phyloP scores from a whole-genome alignment of 2,888 invertebrate genomes.

The Hirtodrosophila duncani region DNA sequence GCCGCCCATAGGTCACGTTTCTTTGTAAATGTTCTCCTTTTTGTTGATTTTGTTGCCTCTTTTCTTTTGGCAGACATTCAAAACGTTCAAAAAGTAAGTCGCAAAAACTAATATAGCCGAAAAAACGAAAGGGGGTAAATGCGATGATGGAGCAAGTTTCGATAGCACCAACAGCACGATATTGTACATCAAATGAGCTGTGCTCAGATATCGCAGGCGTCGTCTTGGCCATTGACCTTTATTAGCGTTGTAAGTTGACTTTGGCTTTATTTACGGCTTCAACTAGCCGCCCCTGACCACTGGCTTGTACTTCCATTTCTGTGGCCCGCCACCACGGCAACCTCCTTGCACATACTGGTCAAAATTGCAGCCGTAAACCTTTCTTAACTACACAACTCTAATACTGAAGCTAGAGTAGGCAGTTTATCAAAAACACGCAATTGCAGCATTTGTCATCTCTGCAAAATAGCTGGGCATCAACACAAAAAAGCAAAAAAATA shows the following conservation, averaged over 20 bases:
- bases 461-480: neutral
- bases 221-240: constrained; percentile 68
- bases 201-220: constrained; percentile 68
- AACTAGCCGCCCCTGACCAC: neutral
- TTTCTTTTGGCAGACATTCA: constrained; percentile 55
- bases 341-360: too few relatives aligned
- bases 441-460: constrained; percentile 29
- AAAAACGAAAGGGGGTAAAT: constrained; percentile 3
- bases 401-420: constrained; percentile 21
- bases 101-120: constrained; percentile 5
- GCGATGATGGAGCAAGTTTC: neutral
- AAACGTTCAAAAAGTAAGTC: constrained; percentile 29
- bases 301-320: neutral
- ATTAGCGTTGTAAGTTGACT: constrained; percentile 48
- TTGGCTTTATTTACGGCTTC: neutral
- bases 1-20: constrained; percentile 29
- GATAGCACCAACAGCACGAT: constrained; percentile 47
- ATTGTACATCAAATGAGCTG: constrained; percentile 72
- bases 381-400: too few relatives aligned
- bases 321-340: too few relatives aligned
- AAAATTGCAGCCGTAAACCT: constrained; percentile 33
- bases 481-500: neutral
- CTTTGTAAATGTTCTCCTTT: constrained; percentile 67
- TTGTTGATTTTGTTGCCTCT: constrained; percentile 9
- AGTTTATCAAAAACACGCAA: constrained; percentile 64